Conservation (phyloP, 1,140 invertebrate species). For the Cotesia typhae region DNA sequence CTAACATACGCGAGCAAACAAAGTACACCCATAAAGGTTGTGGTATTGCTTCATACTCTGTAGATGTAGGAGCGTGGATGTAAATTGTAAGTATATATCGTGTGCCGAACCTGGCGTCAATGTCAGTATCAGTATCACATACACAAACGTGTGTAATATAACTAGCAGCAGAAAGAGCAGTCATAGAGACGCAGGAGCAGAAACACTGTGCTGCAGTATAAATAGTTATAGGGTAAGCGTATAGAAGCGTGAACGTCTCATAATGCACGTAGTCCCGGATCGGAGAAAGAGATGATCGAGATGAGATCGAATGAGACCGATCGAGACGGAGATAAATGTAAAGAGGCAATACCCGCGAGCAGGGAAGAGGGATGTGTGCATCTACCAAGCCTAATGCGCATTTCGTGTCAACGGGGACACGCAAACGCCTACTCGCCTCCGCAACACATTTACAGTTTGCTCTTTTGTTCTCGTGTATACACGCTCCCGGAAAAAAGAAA, state of each 20-base stretch:
- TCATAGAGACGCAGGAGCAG: no score
- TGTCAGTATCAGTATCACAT: no score
- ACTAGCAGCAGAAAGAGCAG: no score
- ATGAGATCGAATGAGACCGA: slow-evolving; percentile 10
- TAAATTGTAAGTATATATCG: no score
- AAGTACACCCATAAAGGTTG: not conserved
- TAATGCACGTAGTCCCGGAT: not conserved
- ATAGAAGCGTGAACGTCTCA: slow-evolving; percentile 5
- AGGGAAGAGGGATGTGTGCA: slow-evolving; percentile 7
- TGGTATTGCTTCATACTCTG: no score
- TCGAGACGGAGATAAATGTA: slow-evolving; percentile 33
- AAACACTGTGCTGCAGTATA: no score
- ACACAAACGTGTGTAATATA: no score
- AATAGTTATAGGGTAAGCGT: slow-evolving; percentile 1
- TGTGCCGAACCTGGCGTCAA: no score
- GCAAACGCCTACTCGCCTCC: slow-evolving; percentile 10
- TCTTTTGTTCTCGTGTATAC: slow-evolving; percentile 8
- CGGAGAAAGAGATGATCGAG: not conserved
- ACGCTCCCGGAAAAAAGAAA: slow-evolving; percentile 19
- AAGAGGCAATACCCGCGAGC: slow-evolving; percentile 12
- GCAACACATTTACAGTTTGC: no score
- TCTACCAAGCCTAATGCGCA: slow-evolving; percentile 56
- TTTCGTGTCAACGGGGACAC: slow-evolving; percentile 57
- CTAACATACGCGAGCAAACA: slow-evolving; percentile 7
- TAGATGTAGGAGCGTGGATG: no score